phyloP scores from a whole-genome alignment of 1,140 invertebrate genomes.

The Habropoda laboriosa region DNA sequence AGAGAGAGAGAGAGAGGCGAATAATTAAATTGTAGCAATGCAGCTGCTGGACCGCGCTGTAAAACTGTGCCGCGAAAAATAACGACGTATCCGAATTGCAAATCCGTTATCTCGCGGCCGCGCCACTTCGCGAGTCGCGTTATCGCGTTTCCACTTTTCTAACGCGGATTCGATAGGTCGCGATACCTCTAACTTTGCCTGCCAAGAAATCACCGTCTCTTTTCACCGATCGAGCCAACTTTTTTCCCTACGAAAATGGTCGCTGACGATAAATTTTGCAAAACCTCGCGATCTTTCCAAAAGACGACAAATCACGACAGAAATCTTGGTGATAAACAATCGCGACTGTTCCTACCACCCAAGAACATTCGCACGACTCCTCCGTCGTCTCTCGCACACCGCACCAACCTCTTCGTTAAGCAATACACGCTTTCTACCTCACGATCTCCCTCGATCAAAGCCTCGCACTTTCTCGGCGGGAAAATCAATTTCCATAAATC shows the following conservation, averaged over 20 bases:
- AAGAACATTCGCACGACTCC: too few species aligned
- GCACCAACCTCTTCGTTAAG: too few species aligned
- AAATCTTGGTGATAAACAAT: too few species aligned
- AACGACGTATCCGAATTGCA: slow-evolving; percentile 47
- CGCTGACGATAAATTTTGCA: too few species aligned
- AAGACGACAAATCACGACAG: too few species aligned
- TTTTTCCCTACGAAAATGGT: too few species aligned
- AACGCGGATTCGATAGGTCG: slow-evolving; percentile 5
- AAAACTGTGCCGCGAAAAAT: slow-evolving; percentile 36
- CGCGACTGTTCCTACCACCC: too few species aligned
- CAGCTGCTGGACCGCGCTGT: slow-evolving; percentile 8
- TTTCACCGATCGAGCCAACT: too few species aligned
- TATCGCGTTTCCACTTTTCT: background rate
- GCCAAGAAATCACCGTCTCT: background rate
- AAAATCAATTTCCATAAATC: slow-evolving; percentile 38
- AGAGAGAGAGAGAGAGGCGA: background rate
- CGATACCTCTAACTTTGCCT: too few species aligned
- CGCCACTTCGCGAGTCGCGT: background rate
- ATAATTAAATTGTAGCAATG: slow-evolving; percentile 39
- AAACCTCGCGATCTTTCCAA: too few species aligned
- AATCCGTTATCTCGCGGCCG: background rate
- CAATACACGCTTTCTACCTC: too few species aligned
- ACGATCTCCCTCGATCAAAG: background rate
- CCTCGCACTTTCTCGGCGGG: background rate
- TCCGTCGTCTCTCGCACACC: too few species aligned